Percentiles rank a stretch among this genome's conserved stretches.
Conservation (phyloP, 35 echinoderm and acorn worm species). For the Ptychodera flava region DNA sequence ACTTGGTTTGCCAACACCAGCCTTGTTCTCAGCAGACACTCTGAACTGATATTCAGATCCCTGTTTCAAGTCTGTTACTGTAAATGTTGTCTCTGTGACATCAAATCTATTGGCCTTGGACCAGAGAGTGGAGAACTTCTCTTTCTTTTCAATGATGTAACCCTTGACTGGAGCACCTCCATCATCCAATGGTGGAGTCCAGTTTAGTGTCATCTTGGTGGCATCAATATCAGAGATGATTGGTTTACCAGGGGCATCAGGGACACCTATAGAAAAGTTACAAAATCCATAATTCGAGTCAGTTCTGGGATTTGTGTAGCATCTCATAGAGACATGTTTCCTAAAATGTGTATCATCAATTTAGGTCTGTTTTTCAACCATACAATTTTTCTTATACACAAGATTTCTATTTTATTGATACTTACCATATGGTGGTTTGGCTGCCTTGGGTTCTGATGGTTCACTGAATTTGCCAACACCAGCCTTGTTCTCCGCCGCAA, state of each 20-base stretch:
- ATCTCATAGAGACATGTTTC: too few relatives aligned
- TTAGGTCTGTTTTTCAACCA: too few relatives aligned
- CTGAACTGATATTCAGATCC: slow-evolving; percentile 87
- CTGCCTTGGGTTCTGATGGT: background rate
- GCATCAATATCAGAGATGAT: slow-evolving; percentile 60
- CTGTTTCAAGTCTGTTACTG: slow-evolving; percentile 65
- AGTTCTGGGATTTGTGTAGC: too few relatives aligned
- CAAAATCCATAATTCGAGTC: too few relatives aligned
- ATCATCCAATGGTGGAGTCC: slow-evolving; percentile 50
- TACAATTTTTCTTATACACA: too few relatives aligned
- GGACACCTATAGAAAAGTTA: slow-evolving; percentile 13
- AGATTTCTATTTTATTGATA: too few relatives aligned
- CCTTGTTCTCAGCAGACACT: slow-evolving; percentile 75
- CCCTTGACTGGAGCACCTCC: slow-evolving; percentile 69
- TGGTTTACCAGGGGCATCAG: slow-evolving; percentile 50
- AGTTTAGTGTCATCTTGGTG: slow-evolving; percentile 48
- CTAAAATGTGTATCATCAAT: too few relatives aligned
- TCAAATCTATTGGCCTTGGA: slow-evolving; percentile 41
- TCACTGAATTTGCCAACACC: slow-evolving; percentile 5
- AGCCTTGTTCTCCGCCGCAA: slow-evolving; percentile 10
- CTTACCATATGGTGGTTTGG: slow-evolving; percentile 9
- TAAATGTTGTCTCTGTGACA: slow-evolving; percentile 29
- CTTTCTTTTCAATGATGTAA: slow-evolving; percentile 88
- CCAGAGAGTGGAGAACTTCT: slow-evolving; percentile 68
- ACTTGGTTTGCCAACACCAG: slow-evolving; percentile 76